Percentiles rank a stretch among this genome's conserved stretches.
Conservation (phyloP, 2,888 invertebrate genomes). For the Congeria kusceri region DNA sequence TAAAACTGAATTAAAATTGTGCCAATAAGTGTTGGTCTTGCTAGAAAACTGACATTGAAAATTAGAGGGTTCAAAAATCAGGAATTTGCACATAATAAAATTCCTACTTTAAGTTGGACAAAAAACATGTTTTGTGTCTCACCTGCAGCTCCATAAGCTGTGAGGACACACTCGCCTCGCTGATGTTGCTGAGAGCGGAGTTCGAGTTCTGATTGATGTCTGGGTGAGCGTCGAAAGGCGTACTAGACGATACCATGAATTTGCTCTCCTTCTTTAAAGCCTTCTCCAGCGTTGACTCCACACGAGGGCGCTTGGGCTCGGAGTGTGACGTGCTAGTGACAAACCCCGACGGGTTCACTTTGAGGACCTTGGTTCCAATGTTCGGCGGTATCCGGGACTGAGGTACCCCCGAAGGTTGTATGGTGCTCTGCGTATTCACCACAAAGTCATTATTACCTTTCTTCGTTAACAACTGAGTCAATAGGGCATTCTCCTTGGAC, state of each 20-base stretch:
- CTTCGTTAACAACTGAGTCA: constrained; percentile 81
- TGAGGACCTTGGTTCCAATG: constrained; percentile 65
- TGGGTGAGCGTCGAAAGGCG: constrained; percentile 24
- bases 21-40: too few relatives aligned
- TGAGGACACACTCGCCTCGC: constrained; percentile 34
- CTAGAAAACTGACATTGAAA: too few relatives aligned
- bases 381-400: constrained; percentile 86
- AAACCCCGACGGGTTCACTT: constrained; percentile 61
- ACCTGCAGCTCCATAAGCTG: constrained; percentile 59
- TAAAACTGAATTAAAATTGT: too few relatives aligned
- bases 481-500: constrained; percentile 77
- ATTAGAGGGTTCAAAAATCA: too few relatives aligned
- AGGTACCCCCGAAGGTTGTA: constrained; percentile 86
- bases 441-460: constrained; percentile 76
- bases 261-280: constrained; percentile 24
- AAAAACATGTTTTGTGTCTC: too few relatives aligned
- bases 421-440: constrained; percentile 76
- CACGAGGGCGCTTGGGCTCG: constrained; percentile 26
- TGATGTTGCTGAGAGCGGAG: constrained; percentile 56
- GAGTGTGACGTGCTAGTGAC: constrained; percentile 10
- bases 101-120: too few relatives aligned
- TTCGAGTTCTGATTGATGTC: constrained; percentile 49
- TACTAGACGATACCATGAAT: not conserved
- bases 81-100: too few relatives aligned
- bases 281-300: constrained; percentile 50